Evolutionary conservation across 2,888 invertebrate species (phyloP), one percentile per base, ranked within the genome.

Genomic region (Diplolepis rosae): DNA sequence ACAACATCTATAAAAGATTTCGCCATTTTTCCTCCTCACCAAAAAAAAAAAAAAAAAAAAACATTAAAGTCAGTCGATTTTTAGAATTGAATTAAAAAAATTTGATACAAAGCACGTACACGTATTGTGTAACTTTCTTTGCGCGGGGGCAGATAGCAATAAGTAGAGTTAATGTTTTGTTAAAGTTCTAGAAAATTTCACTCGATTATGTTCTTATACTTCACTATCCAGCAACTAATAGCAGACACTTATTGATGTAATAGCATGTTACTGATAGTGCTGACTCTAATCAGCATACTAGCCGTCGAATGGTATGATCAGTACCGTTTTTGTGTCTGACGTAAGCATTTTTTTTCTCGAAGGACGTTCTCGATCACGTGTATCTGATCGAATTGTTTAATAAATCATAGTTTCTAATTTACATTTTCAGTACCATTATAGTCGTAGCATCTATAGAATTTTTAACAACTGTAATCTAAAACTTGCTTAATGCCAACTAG

Each of bases 221-320:
- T 76, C 73, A 76, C 52, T 66, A 67, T 68, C 71, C 54, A 54
- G 30, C 65, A 42, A 73, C 65, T n/a, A n/a, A n/a, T n/a, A n/a
- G n/a, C 70, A 68, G 68, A 61, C 72, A 73, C 71, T 78, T 72
- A 75, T 32, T 45, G 11, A 51, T 39, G 70, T 75, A 76, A 76
- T 76, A 71, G 66, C 72, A 61, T 39, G 66, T 28, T 67, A 65
- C 66, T 65, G 56, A n/a, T n/a, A n/a, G n/a, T n/a, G n/a, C n/a
- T 56, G 70, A 69, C 74, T n/a, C n/a, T 77, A 76, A 74, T 77
- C 76, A 74, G 68, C 73, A 72, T 69, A 72, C 69, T 73, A 66
- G 70, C 32, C 56, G 42, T 39, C 69, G 68, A 75, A 70, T 71
- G 73, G 70, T 71, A 68, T 68, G 66, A 68, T 72, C 68, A 70